Evolutionary conservation across 2,888 invertebrate species (phyloP), one percentile per base, ranked within the genome.

Genomic region (Amiota communis): DNA sequence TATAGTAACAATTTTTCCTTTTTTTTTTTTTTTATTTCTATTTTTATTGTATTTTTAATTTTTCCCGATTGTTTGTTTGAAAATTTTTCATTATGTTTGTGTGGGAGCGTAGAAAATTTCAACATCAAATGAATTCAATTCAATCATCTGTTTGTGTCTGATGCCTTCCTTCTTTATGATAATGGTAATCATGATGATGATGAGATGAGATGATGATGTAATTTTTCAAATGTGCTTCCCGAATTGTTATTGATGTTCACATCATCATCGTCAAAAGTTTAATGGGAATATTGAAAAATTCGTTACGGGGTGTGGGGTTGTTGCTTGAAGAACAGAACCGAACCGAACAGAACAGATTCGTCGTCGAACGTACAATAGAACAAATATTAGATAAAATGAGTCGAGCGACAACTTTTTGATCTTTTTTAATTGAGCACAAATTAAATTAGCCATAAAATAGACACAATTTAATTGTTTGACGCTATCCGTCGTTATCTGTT

Each of bases 351-450:
- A 36, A 36, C 6, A 36, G 36, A 36, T 36, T 36, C 36, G 36
- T 36, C 8, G 36, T 36, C 6, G 36, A 36, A 36, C 36, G 6
- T 36, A 6, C 36, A 36, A 36, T 36, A 36, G 36, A 36, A 36
- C 36, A 36, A 36, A 36, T 36, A 36, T 6, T n/a, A 36, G 4
- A 36, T 6, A 36, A 2, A 36, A 2, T 48, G 23, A 23, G 36
- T 36, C 36, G 13, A 78, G 76, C 71, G 79, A 79, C 81, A 80
- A 76, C 76, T 82, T 75, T 75, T 80, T 82, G 86, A 86, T 84
- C 83, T 86, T 80, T 86, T 83, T 85, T 86, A 83, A 83, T 86
- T 83, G 86, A 82, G 78, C 86, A 76, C 75, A 84, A 83, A 83
- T 86, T 86, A 80, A 83, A 83, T 85, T 86, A 86, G 78, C 84